A percentile compares a stretch with the other conserved stretches of the same genome.
These are phyloP conservation scores for Oryctes rhinoceros DNA, from an alignment of 1,140 invertebrate species.

Conservation along the genomic window DNA sequence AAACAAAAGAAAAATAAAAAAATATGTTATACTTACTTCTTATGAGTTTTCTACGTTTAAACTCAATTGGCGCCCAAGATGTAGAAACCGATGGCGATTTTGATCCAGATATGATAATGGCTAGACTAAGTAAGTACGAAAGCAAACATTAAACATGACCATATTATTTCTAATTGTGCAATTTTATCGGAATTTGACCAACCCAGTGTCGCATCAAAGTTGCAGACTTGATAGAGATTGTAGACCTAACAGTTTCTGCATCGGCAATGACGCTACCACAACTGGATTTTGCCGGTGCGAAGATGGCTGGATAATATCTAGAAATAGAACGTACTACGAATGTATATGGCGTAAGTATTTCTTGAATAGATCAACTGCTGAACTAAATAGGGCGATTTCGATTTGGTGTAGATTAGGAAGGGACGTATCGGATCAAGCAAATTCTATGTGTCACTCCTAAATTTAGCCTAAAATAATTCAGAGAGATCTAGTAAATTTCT, in stretches of 20 bases:
- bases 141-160: too few relatives aligned
- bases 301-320: conserved; percentile 25
- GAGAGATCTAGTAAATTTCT: too few relatives aligned
- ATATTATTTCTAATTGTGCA: background rate
- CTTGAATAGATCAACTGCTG: background rate
- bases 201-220: background rate
- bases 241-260: conserved; percentile 13
- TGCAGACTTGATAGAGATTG: conserved; percentile 29
- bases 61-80: background rate
- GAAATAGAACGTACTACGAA: conserved; percentile 21
- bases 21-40: too few relatives aligned
- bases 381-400: background rate
- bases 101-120: background rate
- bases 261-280: background rate
- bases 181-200: background rate
- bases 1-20: too few relatives aligned
- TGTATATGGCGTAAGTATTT: conserved; percentile 23
- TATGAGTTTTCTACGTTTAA: too few relatives aligned
- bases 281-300: conserved; percentile 21
- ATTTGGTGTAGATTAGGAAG: too few relatives aligned
- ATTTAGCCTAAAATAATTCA: too few relatives aligned
- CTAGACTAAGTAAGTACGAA: conserved; percentile 4
- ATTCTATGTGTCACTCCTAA: too few relatives aligned
- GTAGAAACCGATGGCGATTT: background rate
- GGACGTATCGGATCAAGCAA: too few relatives aligned